Conservation (phyloP, 1,140 invertebrate species). For the Frieseomelitta varia region DNA sequence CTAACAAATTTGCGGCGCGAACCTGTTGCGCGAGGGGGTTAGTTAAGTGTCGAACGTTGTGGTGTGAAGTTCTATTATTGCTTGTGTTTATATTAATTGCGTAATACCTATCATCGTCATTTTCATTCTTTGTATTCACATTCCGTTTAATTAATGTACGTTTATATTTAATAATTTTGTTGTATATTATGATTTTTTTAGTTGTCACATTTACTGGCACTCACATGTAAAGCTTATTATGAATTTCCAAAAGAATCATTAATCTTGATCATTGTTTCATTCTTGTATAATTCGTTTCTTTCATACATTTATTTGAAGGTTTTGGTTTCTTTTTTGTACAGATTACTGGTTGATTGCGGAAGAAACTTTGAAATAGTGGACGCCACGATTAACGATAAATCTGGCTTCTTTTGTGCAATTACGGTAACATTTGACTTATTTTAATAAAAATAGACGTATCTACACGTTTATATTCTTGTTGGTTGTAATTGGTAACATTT, state of each 20-base stretch:
- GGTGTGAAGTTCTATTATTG: background rate
- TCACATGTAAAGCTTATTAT: too few relatives aligned
- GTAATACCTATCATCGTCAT: too few relatives aligned
- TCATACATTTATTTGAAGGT: too few relatives aligned
- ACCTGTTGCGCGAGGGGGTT: background rate
- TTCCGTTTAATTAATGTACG: background rate
- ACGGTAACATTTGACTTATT: too few relatives aligned
- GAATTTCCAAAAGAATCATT: background rate
- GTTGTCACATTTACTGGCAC: background rate
- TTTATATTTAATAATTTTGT: background rate
- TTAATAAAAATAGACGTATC: too few relatives aligned
- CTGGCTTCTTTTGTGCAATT: too few relatives aligned
- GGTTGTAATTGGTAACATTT: too few relatives aligned
- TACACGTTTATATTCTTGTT: too few relatives aligned
- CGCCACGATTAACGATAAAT: too few relatives aligned
- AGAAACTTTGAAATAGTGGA: too few relatives aligned
- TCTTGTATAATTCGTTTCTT: background rate
- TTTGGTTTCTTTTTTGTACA: background rate
- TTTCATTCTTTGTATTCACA: background rate
- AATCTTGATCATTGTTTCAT: background rate
- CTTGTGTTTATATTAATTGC: background rate
- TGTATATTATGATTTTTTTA: background rate
- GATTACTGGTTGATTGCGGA: too few relatives aligned
- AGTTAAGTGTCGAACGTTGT: background rate
- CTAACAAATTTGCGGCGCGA: too few relatives aligned